Conservation (phyloP, 2,888 invertebrate species). For the Noctua fimbriata region DNA sequence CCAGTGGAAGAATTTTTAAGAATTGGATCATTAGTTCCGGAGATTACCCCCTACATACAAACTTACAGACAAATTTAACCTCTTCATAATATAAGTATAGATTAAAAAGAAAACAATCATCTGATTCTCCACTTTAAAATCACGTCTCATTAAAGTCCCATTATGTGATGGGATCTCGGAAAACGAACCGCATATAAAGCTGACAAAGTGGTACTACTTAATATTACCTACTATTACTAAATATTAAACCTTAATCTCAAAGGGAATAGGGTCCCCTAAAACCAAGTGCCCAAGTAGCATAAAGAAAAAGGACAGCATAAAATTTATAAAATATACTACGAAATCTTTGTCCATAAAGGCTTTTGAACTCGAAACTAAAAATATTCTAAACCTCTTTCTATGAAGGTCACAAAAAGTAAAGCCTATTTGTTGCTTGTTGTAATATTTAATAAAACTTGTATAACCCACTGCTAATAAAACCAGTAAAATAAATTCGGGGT, state of each 20-base stretch:
- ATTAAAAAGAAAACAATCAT: background rate
- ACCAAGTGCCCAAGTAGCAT: background rate
- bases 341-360: background rate
- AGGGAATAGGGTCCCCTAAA: background rate
- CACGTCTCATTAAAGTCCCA: background rate
- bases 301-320: background rate
- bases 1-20: no score
- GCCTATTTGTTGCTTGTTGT: background rate
- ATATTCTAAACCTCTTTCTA: conserved; percentile 4
- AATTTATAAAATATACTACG: background rate
- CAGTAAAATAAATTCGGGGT: background rate
- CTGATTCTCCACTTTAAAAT: background rate
- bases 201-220: background rate
- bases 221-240: background rate
- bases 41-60: no score
- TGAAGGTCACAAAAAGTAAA: background rate
- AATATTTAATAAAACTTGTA: background rate
- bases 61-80: no score
- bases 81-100: no score
- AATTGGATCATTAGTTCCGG: no score
- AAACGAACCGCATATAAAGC: background rate
- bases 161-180: background rate
- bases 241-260: background rate
- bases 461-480: background rate
- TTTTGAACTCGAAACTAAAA: background rate